Conservation (phyloP, 2,888 invertebrate genomes). For the Ophion obscuratus region DNA sequence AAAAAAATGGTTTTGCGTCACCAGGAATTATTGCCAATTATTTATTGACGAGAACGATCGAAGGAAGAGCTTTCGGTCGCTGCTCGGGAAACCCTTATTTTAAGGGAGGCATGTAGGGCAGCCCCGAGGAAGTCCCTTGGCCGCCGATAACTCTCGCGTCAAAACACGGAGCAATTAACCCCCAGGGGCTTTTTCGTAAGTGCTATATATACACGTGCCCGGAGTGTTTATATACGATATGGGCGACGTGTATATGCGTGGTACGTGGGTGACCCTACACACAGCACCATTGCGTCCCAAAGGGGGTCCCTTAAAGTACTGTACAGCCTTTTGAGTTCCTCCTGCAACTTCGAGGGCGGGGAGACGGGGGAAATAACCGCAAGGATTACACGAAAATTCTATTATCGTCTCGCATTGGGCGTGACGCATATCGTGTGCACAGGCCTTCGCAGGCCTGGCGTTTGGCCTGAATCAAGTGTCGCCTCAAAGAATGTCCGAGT, state of each 20-base stretch:
- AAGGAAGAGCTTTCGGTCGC: not conserved
- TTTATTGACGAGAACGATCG: not conserved
- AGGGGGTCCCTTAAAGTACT: constrained; percentile 57
- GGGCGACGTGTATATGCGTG: constrained; percentile 23
- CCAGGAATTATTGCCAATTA: not conserved
- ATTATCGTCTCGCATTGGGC: constrained; percentile 76
- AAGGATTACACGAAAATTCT: constrained; percentile 81
- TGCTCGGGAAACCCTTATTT: not conserved
- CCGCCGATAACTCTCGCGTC: constrained; percentile 78
- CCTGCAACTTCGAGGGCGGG: constrained; percentile 74
- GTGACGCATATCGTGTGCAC: constrained; percentile 46
- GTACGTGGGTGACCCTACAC: not conserved
- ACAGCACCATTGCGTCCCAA: constrained; percentile 55
- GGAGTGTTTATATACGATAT: constrained; percentile 4
- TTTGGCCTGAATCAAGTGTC: constrained; percentile 38
- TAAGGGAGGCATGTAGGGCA: not conserved
- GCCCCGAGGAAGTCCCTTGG: constrained; percentile 4
- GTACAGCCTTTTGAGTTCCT: constrained; percentile 72
- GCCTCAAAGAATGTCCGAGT: constrained; percentile 24
- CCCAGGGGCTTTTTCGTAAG: constrained; percentile 81
- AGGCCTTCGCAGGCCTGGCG: constrained; percentile 23
- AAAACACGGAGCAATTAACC: constrained; percentile 83
- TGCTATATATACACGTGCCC: constrained; percentile 15
- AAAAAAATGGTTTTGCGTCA: not conserved
- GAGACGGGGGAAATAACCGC: constrained; percentile 79